Evolutionary conservation across 2,888 invertebrate genomes (phyloP).

Genomic region (Amitus sp.): DNA sequence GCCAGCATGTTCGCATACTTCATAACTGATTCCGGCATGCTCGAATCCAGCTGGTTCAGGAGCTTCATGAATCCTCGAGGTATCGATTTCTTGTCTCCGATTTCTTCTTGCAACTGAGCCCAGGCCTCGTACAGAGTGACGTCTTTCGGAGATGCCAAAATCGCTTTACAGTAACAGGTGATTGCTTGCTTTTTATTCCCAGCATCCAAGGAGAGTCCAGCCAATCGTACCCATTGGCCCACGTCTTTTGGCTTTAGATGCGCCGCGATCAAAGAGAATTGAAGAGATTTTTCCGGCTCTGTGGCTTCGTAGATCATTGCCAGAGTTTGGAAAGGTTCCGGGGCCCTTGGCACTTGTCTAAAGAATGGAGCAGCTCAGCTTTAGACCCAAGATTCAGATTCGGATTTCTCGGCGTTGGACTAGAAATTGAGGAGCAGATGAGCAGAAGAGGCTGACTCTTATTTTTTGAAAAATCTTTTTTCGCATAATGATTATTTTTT

Average conservation of each 20-base stretch:
- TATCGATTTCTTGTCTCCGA: constrained; percentile 73
- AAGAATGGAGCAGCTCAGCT: not conserved
- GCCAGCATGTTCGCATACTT: constrained; percentile 79
- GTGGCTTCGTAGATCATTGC: constrained; percentile 88
- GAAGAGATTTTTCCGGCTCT: constrained; percentile 83
- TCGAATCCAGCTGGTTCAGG: constrained; percentile 71
- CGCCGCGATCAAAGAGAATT: constrained; percentile 86
- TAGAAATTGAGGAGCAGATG: no score
- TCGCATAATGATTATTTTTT: no score
- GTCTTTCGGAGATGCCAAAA: constrained; percentile 78
- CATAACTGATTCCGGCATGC: constrained; percentile 73
- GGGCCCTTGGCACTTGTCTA: constrained; percentile 78
- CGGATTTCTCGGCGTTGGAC: no score
- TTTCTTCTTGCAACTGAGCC: constrained; percentile 74
- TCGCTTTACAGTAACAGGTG: constrained; percentile 84
- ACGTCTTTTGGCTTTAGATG: constrained; percentile 83
- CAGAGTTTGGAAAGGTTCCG: constrained; percentile 90
- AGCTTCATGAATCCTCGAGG: constrained; percentile 80
- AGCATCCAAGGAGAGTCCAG: constrained; percentile 78
- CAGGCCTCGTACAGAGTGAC: constrained; percentile 78
- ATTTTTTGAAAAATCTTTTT: no score
- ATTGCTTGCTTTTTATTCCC: constrained; percentile 82
- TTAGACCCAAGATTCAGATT: not conserved
- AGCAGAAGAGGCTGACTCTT: no score
- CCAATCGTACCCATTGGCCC: constrained; percentile 88